A percentile compares a stretch with the other conserved stretches of the same genome.
phyloP scores from a whole-genome alignment of 2,888 invertebrate species.

The Monoplex corrugatus region DNA sequence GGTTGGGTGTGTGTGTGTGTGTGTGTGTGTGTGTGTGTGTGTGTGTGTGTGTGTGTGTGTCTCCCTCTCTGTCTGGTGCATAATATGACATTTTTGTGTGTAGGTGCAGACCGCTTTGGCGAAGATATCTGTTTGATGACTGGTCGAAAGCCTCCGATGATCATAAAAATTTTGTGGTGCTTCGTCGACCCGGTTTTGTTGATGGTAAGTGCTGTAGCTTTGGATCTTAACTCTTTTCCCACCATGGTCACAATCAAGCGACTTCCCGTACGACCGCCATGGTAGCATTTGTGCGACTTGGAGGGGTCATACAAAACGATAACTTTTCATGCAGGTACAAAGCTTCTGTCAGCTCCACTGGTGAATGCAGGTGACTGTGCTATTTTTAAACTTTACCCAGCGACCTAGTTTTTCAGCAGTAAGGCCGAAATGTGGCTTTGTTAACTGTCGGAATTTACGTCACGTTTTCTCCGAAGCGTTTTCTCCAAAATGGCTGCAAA shows the following conservation, averaged over 20 bases:
- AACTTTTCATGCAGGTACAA: background rate
- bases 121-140: constrained; percentile 25
- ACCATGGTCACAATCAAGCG: background rate
- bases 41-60: background rate
- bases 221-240: too few species aligned
- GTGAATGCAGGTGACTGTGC: too few species aligned
- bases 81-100: background rate
- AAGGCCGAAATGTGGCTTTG: too few species aligned
- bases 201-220: background rate
- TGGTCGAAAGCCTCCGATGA: constrained; percentile 8
- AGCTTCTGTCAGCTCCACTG: background rate
- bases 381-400: too few species aligned
- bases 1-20: too few species aligned
- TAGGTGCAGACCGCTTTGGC: constrained; percentile 10
- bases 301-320: background rate
- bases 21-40: too few species aligned
- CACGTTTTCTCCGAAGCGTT: too few species aligned
- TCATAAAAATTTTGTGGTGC: constrained; percentile 28
- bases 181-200: background rate
- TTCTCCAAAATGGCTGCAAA: too few species aligned
- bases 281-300: too few species aligned
- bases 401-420: too few species aligned
- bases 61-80: background rate
- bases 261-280: background rate
- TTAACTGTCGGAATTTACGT: too few species aligned